Conservation (phyloP, 92 coral and sea anemone species). For the Metridium senile region DNA sequence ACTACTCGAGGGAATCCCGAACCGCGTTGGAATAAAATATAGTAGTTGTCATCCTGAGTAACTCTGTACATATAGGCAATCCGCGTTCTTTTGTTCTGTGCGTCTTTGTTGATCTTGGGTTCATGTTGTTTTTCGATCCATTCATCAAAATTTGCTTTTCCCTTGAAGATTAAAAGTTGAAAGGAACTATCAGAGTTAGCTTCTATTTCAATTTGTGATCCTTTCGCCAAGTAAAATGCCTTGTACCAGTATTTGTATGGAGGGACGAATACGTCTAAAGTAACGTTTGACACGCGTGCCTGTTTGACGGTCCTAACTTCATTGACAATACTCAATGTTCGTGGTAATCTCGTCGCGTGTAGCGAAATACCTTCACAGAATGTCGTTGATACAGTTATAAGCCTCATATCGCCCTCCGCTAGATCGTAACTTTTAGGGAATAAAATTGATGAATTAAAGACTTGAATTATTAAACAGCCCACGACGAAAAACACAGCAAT, state of each 20-base stretch:
- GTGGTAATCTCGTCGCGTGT: constrained; percentile 35
- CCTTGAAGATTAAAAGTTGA: constrained; percentile 78
- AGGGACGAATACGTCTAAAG: constrained; percentile 63
- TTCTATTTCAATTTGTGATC: constrained; percentile 60
- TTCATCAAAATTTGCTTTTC: constrained; percentile 62
- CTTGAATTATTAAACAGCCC: constrained; percentile 65
- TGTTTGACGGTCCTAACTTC: constrained; percentile 35
- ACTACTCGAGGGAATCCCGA: constrained; percentile 42
- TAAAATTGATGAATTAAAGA: constrained; percentile 64
- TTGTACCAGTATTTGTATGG: constrained; percentile 77
- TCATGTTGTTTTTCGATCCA: constrained; percentile 53
- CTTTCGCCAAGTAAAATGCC: constrained; percentile 67
- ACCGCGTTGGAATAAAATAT: constrained; percentile 61
- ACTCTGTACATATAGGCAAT: constrained; percentile 62
- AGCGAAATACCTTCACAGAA: constrained; percentile 79
- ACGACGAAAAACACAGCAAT: constrained; percentile 56
- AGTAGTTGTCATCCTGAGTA: constrained; percentile 61
- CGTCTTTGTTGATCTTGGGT: constrained; percentile 9
- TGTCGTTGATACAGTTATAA: constrained; percentile 67
- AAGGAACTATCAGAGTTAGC: constrained; percentile 66
- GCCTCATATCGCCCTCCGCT: constrained; percentile 77
- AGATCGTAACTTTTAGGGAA: constrained; percentile 70
- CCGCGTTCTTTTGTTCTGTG: constrained; percentile 40
- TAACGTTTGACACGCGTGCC: constrained; percentile 53
- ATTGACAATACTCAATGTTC: constrained; percentile 59